phyloP scores from a whole-genome alignment of 2,113 vertebrate genomes.

The Centropus bengalensis region DNA sequence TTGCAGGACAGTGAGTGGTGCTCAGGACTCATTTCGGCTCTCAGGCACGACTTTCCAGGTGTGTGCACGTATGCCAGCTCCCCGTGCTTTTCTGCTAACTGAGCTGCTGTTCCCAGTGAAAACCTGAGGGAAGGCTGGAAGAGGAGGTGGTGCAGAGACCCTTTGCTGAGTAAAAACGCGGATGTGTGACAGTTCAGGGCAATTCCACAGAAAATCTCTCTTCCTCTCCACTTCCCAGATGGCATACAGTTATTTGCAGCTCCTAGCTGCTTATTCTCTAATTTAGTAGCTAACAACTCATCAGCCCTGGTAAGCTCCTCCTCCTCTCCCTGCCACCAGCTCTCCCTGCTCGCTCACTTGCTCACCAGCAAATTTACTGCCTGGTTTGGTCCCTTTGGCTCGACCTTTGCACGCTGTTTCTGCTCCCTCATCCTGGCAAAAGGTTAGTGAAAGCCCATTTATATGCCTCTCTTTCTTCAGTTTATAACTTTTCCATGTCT shows the following conservation, averaged over 20 bases:
- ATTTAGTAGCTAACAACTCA: background rate
- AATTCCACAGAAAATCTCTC: background rate
- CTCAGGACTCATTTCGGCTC: background rate
- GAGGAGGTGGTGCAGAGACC: background rate
- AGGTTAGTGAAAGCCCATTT: constrained; percentile 46
- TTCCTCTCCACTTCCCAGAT: background rate
- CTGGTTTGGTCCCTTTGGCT: background rate
- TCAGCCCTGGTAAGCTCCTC: background rate
- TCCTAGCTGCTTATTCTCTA: constrained; percentile 9
- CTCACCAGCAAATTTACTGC: background rate
- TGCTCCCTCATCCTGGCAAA: background rate
- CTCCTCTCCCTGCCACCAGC: background rate
- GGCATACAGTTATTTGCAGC: constrained; percentile 3
- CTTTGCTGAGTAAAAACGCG: background rate
- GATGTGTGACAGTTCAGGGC: background rate
- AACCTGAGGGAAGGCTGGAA: background rate
- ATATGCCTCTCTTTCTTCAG: background rate
- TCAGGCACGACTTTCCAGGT: background rate
- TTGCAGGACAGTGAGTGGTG: background rate
- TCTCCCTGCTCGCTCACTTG: background rate
- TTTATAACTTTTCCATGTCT: background rate
- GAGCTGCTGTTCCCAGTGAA: background rate
- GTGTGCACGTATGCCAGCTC: background rate
- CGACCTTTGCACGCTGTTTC: background rate
- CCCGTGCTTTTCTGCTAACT: rapidly evolving